Evolutionary conservation across 1,140 invertebrate genomes (phyloP).

Genomic region (Magallana angulata): DNA sequence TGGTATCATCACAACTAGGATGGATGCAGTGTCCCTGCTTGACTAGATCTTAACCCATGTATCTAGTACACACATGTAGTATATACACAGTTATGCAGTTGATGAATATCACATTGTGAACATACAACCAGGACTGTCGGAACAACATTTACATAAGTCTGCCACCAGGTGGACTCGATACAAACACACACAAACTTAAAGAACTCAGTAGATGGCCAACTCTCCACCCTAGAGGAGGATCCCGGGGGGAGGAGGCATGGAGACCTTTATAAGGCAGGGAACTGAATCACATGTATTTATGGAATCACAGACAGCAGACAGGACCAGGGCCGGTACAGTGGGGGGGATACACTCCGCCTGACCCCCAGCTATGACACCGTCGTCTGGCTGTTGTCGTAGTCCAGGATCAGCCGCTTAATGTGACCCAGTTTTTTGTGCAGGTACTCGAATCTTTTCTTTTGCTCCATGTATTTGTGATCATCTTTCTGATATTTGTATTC

Average conservation of each 20-base stretch:
- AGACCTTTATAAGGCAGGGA: conserved; percentile 12
- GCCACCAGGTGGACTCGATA: not conserved
- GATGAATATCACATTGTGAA: conserved; percentile 3
- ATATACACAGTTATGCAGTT: not conserved
- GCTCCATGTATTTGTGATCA: conserved; percentile 86
- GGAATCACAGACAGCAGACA: conserved; percentile 21
- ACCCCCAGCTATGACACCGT: conserved; percentile 52
- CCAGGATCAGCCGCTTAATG: conserved; percentile 91
- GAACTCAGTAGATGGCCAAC: not conserved
- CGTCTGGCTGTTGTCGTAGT: conserved; percentile 84
- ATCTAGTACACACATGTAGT: not conserved
- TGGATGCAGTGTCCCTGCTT: too few species aligned
- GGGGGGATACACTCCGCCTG: not conserved
- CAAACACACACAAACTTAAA: conserved; percentile 10
- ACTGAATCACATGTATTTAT: not conserved
- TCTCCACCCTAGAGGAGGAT: not conserved
- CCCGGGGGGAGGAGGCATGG: not conserved
- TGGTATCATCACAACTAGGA: too few species aligned
- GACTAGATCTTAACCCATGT: too few species aligned
- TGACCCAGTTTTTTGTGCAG: conserved; percentile 93
- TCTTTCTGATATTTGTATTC: conserved; percentile 90
- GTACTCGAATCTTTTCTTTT: conserved; percentile 89
- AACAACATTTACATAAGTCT: not conserved
- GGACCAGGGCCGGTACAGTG: not conserved
- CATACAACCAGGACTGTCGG: not conserved